phyloP scores from a whole-genome alignment of 2,797 vertebrate genomes.

The Geotria australis region DNA sequence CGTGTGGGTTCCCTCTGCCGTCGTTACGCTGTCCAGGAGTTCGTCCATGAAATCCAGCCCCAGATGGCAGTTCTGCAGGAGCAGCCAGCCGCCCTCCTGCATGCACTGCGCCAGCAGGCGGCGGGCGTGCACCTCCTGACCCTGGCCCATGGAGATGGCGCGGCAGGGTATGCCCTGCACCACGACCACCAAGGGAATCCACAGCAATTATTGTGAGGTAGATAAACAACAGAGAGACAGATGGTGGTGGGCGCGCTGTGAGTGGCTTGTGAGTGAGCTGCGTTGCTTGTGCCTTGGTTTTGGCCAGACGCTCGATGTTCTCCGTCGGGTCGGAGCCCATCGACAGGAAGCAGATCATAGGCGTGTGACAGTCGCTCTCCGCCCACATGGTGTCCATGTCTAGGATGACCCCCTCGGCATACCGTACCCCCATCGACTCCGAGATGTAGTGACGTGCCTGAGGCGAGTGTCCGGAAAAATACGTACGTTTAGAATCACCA shows the following conservation, averaged over 20 bases:
- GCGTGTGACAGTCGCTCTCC: slow-evolving; percentile 26
- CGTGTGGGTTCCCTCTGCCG: slow-evolving; percentile 11
- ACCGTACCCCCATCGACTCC: slow-evolving; percentile 24
- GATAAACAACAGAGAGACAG: no score
- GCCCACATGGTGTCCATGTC: slow-evolving; percentile 29
- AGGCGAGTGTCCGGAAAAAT: neutral
- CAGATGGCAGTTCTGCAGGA: slow-evolving; percentile 46
- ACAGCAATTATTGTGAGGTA: neutral
- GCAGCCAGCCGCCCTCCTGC: slow-evolving; percentile 37
- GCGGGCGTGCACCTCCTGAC: slow-evolving; percentile 34
- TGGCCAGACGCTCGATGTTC: slow-evolving; percentile 32
- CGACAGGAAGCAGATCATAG: slow-evolving; percentile 33
- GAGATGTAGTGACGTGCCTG: slow-evolving; percentile 33
- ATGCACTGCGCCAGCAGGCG: slow-evolving; percentile 26
- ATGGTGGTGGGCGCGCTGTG: no score
- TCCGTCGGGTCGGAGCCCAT: slow-evolving; percentile 43
- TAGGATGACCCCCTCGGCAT: slow-evolving; percentile 25
- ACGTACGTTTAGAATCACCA: neutral
- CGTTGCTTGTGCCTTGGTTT: slow-evolving; percentile 17
- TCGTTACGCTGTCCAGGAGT: slow-evolving; percentile 24
- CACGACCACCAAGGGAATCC: neutral
- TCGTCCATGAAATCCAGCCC: slow-evolving; percentile 35
- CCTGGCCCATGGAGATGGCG: slow-evolving; percentile 46
- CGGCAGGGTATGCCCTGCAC: slow-evolving; percentile 17
- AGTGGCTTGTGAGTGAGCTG: no score